These are phyloP conservation scores for Heteronetta atricapilla DNA, from an alignment of 2,113 vertebrate genomes.

Conservation along the genomic window DNA sequence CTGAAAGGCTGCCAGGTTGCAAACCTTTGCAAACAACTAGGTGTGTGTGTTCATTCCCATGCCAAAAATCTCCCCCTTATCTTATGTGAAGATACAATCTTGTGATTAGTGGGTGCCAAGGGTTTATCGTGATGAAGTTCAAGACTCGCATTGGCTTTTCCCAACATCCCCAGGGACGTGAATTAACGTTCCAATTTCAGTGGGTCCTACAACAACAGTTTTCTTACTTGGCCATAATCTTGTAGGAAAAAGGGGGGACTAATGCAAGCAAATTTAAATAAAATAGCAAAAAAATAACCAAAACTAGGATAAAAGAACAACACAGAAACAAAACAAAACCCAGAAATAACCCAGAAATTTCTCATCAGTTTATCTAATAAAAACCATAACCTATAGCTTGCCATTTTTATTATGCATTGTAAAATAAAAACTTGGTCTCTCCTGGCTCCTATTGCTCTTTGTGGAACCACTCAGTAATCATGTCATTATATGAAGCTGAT, in stretches of 20 bases:
- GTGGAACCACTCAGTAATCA: constrained; percentile 14
- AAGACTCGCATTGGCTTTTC: constrained; percentile 68
- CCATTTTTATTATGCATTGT: neutral
- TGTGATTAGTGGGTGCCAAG: constrained; percentile 80
- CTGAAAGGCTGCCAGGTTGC: constrained; percentile 77
- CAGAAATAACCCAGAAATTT: neutral
- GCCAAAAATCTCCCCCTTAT: constrained; percentile 77
- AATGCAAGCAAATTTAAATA: neutral
- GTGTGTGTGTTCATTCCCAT: constrained; percentile 79
- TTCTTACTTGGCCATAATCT: neutral
- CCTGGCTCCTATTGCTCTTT: neutral
- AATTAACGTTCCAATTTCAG: constrained; percentile 39
- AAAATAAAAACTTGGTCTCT: neutral
- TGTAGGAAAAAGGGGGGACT: neutral
- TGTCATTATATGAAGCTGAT: neutral
- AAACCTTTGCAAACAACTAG: constrained; percentile 77
- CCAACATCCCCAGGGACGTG: constrained; percentile 52
- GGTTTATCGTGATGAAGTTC: constrained; percentile 82
- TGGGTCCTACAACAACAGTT: neutral
- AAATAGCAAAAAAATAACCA: neutral
- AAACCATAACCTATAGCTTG: neutral
- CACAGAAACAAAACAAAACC: neutral
- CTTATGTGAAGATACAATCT: constrained; percentile 79
- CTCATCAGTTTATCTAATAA: neutral
- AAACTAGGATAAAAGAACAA: neutral